Percentiles rank a stretch among this genome's conserved stretches.
These are phyloP conservation scores for Centruroides sculpturatus DNA, from an alignment of 1,140 invertebrate species.

Conservation along the genomic window DNA sequence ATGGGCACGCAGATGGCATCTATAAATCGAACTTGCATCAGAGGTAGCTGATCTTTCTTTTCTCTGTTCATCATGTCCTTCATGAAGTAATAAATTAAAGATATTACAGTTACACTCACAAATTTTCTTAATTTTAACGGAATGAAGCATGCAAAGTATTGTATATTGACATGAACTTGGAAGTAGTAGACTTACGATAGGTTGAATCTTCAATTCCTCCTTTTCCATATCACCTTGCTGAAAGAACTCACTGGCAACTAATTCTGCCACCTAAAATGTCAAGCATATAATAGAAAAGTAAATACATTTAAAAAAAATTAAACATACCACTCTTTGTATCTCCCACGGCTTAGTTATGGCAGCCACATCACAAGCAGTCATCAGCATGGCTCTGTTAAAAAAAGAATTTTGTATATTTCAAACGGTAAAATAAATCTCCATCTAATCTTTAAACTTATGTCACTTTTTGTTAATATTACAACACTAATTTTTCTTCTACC, in stretches of 20 bases:
- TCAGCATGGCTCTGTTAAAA: constrained; percentile 63
- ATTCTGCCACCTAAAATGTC: constrained; percentile 53
- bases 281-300: no score
- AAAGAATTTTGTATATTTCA: background rate
- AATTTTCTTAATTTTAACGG: background rate
- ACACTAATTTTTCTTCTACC: constrained; percentile 36
- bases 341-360: constrained; percentile 95
- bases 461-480: no score
- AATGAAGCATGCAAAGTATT: background rate
- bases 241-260: constrained; percentile 92
- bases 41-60: constrained; percentile 82
- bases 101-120: background rate
- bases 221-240: constrained; percentile 94
- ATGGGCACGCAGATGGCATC: constrained; percentile 87
- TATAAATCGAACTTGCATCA: constrained; percentile 96
- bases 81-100: constrained; percentile 7
- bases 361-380: constrained; percentile 91
- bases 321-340: constrained; percentile 48
- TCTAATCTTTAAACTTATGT: no score
- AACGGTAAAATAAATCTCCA: no score
- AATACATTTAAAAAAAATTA: no score
- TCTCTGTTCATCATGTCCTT: constrained; percentile 76
- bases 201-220: constrained; percentile 78
- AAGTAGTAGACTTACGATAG: constrained; percentile 54
- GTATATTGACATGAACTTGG: background rate